A percentile compares a stretch with the other conserved stretches of the same genome.
Evolutionary conservation across 2,113 vertebrate species (phyloP).

Genomic region (Perccottus glenii): DNA sequence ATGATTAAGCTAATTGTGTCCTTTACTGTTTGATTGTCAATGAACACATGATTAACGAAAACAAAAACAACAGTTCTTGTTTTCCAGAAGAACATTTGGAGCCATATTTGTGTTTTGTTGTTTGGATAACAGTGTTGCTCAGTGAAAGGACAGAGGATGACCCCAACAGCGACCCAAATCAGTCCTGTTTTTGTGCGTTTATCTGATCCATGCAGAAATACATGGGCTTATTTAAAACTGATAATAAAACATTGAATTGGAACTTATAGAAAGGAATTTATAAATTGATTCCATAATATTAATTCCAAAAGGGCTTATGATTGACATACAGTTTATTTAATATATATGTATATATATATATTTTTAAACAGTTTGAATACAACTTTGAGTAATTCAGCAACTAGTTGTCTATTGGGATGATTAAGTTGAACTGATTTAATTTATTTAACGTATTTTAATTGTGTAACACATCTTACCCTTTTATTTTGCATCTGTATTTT

Average conservation of each 20-base stretch:
- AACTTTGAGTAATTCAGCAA: too few species aligned
- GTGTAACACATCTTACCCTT: too few species aligned
- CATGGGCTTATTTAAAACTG: too few species aligned
- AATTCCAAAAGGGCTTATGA: too few species aligned
- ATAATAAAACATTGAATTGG: too few species aligned
- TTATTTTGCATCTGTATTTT: constrained; percentile 7
- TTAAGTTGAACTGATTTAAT: neutral
- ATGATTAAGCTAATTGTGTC: constrained; percentile 68
- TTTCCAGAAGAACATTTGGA: constrained; percentile 25
- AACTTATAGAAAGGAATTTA: too few species aligned
- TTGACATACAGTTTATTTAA: too few species aligned
- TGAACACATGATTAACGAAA: constrained; percentile 54
- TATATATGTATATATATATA: too few species aligned
- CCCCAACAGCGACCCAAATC: constrained; percentile 9
- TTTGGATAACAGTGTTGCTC: constrained; percentile 19
- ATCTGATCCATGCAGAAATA: too few species aligned
- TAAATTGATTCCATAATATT: too few species aligned
- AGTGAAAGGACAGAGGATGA: constrained; percentile 17
- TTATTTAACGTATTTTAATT: constrained; percentile 6
- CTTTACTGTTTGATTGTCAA: constrained; percentile 39
- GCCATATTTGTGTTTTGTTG: constrained; percentile 5
- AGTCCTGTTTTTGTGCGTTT: neutral
- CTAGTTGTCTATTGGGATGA: too few species aligned
- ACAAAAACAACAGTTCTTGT: constrained; percentile 29
- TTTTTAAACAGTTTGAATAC: too few species aligned